A percentile compares a stretch with the other conserved stretches of the same genome.
Evolutionary conservation across 2,888 invertebrate genomes (phyloP).

Genomic region (Dryobotodes eremita): DNA sequence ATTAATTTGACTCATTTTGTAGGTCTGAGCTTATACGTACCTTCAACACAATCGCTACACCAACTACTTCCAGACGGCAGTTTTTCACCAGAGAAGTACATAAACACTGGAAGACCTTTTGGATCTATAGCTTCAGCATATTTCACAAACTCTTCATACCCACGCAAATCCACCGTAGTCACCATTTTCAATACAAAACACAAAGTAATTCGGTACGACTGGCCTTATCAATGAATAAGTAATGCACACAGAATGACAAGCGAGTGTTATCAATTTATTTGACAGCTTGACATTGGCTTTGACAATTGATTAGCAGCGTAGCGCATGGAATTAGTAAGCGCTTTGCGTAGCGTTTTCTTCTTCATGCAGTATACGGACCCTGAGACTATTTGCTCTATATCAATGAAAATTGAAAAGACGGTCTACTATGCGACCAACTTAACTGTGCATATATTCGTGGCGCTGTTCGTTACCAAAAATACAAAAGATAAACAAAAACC

Average conservation of each 20-base stretch:
- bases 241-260: background rate
- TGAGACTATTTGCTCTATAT: too few species aligned
- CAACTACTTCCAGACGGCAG: conserved; percentile 93
- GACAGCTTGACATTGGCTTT: background rate
- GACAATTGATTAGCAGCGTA: background rate
- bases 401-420: too few species aligned
- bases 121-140: conserved; percentile 89
- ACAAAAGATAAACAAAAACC: too few species aligned
- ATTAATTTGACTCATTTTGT: background rate
- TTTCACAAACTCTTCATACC: conserved; percentile 92
- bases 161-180: conserved; percentile 83
- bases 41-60: conserved; percentile 97
- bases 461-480: too few species aligned
- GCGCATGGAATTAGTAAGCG: too few species aligned
- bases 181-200: conserved; percentile 74
- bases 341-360: too few species aligned
- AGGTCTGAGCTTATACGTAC: conserved; percentile 88
- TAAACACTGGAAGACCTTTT: conserved; percentile 82
- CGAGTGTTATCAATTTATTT: background rate
- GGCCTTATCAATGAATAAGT: background rate
- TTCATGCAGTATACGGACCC: too few species aligned
- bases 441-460: too few species aligned
- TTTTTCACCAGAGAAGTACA: conserved; percentile 93
- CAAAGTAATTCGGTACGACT: background rate
- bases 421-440: too few species aligned